phyloP scores from a whole-genome alignment of 2,888 invertebrate genomes.

The Cancer borealis region DNA sequence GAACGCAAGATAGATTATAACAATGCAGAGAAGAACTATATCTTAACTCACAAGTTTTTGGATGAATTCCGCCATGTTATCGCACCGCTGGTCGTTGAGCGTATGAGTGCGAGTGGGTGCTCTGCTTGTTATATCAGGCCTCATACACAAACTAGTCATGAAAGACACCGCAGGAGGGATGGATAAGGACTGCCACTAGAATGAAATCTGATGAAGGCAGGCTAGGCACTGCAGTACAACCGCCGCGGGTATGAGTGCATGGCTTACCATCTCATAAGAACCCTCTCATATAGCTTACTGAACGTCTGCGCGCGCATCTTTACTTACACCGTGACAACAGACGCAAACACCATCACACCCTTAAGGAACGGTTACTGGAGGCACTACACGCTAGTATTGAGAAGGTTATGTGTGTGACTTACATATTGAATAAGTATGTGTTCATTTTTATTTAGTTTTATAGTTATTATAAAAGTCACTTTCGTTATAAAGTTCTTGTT shows the following conservation, averaged over 20 bases:
- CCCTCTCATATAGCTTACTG: neutral
- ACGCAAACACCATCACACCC: neutral
- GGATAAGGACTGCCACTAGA: neutral
- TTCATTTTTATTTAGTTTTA: neutral
- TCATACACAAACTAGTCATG: neutral
- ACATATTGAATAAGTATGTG: neutral
- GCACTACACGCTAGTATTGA: neutral
- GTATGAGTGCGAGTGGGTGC: neutral
- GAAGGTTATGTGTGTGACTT: neutral
- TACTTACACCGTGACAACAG: neutral
- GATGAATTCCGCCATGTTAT: neutral
- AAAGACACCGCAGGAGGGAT: neutral
- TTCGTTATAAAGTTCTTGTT: neutral
- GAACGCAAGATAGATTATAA: neutral
- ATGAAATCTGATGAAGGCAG: neutral
- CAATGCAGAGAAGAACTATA: neutral
- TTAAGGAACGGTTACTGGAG: neutral
- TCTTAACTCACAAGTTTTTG: neutral
- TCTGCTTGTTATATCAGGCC: neutral
- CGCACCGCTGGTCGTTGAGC: neutral
- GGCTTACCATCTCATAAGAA: conserved; percentile 4
- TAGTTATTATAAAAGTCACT: neutral
- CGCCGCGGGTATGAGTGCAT: neutral
- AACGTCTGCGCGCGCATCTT: neutral
- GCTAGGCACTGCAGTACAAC: neutral